Evolutionary conservation across 2,113 vertebrate genomes (phyloP).

Genomic region (Neoarius graeffei): DNA sequence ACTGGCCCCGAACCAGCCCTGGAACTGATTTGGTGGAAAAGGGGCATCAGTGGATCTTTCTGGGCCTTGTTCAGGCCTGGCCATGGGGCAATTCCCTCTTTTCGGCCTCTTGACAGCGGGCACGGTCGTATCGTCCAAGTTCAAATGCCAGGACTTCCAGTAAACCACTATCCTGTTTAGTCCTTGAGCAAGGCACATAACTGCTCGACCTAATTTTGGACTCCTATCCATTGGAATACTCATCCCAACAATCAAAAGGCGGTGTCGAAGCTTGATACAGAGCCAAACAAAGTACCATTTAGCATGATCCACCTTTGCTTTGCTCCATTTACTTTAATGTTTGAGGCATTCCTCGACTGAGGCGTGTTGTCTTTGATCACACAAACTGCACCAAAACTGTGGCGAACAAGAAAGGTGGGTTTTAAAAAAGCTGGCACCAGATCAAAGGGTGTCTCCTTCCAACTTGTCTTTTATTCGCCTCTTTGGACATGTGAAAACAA

Average conservation of each 20-base stretch:
- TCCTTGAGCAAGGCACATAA: neutral
- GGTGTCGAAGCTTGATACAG: slow-evolving; percentile 46
- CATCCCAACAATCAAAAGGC: slow-evolving; percentile 37
- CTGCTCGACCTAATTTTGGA: neutral
- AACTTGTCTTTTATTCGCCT: slow-evolving; percentile 39
- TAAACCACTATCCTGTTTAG: no score
- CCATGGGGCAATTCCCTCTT: neutral
- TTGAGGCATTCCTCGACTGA: slow-evolving; percentile 52
- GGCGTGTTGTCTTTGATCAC: slow-evolving; percentile 61
- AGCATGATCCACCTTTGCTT: slow-evolving; percentile 47
- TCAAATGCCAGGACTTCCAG: neutral
- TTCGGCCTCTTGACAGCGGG: neutral
- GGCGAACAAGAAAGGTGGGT: slow-evolving; percentile 41
- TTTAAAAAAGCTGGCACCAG: slow-evolving; percentile 50
- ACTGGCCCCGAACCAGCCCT: no score
- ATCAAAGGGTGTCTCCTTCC: slow-evolving; percentile 55
- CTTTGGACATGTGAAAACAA: slow-evolving; percentile 53
- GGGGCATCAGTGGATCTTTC: neutral
- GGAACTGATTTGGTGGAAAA: no score
- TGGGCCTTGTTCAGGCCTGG: neutral
- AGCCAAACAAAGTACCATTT: slow-evolving; percentile 47
- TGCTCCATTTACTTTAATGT: slow-evolving; percentile 52
- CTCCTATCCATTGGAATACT: neutral
- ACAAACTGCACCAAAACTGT: slow-evolving; percentile 45
- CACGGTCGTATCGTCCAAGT: no score